These are phyloP conservation scores for human (Homo sapiens) DNA, from an alignment of 2,113 vertebrate species.

Conservation along the genomic window GRCh38 chr18:68660501-68661000, in stretches of 20 bases:
- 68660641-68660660: background rate
- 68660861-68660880: background rate
- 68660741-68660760: background rate
- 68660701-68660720: background rate
- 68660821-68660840: background rate
- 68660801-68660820: background rate
- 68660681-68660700: background rate
- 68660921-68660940: background rate
- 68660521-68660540: background rate
- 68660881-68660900: background rate
- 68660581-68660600: background rate
- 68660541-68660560: background rate
- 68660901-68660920: background rate
- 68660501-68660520: background rate
- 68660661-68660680: background rate
- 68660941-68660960: too few relatives aligned
- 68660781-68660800: background rate
- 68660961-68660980: background rate
- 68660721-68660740: background rate
- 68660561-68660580: slow-evolving; percentile 46
- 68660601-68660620: background rate
- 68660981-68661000: background rate
- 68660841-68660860: background rate
- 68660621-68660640: background rate
- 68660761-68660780: background rate